Evolutionary conservation across 2,113 vertebrate genomes (phyloP).

Genomic region (Motacilla alba): DNA sequence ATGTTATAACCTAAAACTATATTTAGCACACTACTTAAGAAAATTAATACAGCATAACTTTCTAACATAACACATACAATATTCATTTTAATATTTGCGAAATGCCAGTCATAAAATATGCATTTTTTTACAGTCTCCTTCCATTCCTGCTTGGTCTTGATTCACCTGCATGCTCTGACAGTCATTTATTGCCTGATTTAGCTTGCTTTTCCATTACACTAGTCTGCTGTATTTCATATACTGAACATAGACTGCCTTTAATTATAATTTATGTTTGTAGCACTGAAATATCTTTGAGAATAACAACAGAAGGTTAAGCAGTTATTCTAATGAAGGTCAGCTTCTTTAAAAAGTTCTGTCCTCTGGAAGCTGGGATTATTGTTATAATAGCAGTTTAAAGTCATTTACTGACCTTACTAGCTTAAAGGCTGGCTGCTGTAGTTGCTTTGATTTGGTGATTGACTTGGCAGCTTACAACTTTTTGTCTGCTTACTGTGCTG

Average conservation of each 20-base stretch:
- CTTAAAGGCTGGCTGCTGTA: neutral
- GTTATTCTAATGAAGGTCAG: neutral
- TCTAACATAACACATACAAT: too few relatives aligned
- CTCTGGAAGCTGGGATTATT: neutral
- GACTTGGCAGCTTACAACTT: neutral
- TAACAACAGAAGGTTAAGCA: neutral
- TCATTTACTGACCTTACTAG: neutral
- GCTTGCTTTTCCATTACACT: neutral
- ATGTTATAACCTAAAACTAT: too few relatives aligned
- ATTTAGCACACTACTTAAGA: too few relatives aligned
- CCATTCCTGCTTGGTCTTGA: neutral
- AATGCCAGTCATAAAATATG: too few relatives aligned
- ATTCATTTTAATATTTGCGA: too few relatives aligned
- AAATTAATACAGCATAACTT: too few relatives aligned
- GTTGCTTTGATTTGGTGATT: neutral
- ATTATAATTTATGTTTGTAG: neutral
- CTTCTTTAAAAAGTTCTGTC: neutral
- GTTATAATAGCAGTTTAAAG: neutral
- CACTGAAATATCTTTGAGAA: neutral
- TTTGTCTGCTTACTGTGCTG: neutral
- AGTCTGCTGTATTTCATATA: neutral
- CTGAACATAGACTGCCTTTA: neutral
- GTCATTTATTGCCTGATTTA: neutral
- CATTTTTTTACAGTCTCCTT: neutral
- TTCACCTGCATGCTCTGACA: neutral